A percentile compares a stretch with the other conserved stretches of the same genome.
Conservation (phyloP, 1,140 invertebrate genomes). For the Drosophila grimshawi region DNA sequence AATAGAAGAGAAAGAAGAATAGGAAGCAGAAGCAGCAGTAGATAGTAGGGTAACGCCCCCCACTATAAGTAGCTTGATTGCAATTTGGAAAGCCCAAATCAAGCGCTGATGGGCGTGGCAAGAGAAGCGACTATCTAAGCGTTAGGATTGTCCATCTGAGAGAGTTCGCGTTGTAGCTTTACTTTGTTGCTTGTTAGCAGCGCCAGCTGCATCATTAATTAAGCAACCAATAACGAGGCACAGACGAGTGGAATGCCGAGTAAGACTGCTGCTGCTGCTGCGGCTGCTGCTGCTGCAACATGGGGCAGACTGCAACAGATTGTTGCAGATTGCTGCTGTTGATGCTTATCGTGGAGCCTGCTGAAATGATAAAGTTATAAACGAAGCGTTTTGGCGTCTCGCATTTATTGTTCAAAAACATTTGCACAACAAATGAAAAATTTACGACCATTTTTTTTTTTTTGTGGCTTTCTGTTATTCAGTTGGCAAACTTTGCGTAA, state of each 20-base stretch:
- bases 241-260: constrained; percentile 33
- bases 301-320: constrained; percentile 24
- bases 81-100: constrained; percentile 25
- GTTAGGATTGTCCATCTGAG: constrained; percentile 8
- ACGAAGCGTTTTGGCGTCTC: constrained; percentile 55
- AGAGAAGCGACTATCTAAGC: constrained; percentile 4
- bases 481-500: constrained; percentile 58
- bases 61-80: constrained; percentile 33
- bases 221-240: constrained; percentile 60
- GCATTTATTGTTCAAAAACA: constrained; percentile 75
- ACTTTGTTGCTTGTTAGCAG: constrained; percentile 61
- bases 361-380: constrained; percentile 71
- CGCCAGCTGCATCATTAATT: constrained; percentile 75
- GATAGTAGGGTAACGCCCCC: neutral
- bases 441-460: constrained; percentile 47
- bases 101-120: constrained; percentile 27
- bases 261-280: neutral
- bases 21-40: neutral
- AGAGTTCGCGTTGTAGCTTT: constrained; percentile 3
- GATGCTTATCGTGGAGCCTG: constrained; percentile 31
- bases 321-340: neutral
- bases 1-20: neutral
- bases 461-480: constrained; percentile 35
- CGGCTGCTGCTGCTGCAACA: neutral
- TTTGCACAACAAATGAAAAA: constrained; percentile 80